phyloP scores from a whole-genome alignment of 2,797 vertebrate genomes.

The Rhodeus uyekii region DNA sequence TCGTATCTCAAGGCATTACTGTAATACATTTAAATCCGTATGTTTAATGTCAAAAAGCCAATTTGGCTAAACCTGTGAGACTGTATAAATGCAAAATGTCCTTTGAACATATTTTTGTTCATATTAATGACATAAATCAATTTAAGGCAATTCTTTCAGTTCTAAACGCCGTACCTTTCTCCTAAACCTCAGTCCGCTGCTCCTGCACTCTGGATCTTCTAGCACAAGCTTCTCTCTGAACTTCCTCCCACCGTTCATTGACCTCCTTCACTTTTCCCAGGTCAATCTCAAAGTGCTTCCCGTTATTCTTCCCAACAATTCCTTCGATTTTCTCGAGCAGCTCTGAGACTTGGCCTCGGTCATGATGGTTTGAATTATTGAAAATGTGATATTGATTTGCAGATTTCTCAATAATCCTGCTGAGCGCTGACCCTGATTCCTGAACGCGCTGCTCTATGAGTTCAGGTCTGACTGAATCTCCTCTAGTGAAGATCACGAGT shows the following conservation, averaged over 20 bases:
- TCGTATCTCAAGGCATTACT: no score
- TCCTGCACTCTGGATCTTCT: not conserved
- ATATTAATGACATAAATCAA: no score
- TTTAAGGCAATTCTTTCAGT: no score
- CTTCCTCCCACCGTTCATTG: conserved; percentile 6
- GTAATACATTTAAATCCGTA: no score
- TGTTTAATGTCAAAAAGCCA: no score
- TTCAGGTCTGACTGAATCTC: not conserved
- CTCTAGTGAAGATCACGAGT: conserved; percentile 30
- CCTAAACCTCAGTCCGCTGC: not conserved
- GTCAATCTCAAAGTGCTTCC: not conserved
- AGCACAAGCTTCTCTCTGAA: not conserved
- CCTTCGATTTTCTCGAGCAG: not conserved
- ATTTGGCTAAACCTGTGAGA: no score
- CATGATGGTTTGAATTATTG: not conserved
- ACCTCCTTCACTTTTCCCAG: not conserved
- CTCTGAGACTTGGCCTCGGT: conserved; percentile 5
- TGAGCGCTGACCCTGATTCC: not conserved
- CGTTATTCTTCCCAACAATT: not conserved
- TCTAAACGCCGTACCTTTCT: not conserved
- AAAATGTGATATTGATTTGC: conserved; percentile 14
- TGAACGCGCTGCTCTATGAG: not conserved
- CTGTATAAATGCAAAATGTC: no score
- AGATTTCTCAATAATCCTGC: conserved; percentile 40
- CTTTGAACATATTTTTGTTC: no score